These are phyloP conservation scores for Brachycybe producta DNA, from an alignment of 2,888 invertebrate genomes.

Conservation along the genomic window DNA sequence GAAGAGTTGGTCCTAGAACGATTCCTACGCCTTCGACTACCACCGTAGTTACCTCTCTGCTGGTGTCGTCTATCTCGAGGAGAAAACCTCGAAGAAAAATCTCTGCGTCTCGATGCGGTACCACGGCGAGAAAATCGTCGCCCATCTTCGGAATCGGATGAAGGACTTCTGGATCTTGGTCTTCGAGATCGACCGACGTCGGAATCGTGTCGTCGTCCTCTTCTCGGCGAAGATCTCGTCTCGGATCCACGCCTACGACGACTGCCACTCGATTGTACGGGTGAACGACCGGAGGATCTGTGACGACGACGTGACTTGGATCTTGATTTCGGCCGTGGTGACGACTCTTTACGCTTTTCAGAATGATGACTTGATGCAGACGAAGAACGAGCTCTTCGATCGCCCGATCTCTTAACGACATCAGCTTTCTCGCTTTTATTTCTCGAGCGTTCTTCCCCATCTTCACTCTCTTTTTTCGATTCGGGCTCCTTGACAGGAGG, in stretches of 20 bases:
- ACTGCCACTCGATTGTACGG: constrained; percentile 1
- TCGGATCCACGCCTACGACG: background rate
- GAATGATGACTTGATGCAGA: constrained; percentile 2
- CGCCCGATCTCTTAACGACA: background rate
- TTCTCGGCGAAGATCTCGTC: constrained; percentile 8
- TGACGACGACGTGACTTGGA: constrained; percentile 3
- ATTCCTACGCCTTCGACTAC: background rate
- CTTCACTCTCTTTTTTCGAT: constrained; percentile 4
- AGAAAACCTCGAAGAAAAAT: constrained; percentile 7
- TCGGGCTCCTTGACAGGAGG: background rate
- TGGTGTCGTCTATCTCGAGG: constrained; percentile 4
- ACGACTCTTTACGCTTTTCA: background rate
- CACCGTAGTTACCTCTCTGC: background rate
- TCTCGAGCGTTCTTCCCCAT: background rate
- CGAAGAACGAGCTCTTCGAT: too few relatives aligned
- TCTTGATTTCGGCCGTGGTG: background rate
- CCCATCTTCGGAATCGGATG: constrained; percentile 7
- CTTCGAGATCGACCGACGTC: constrained; percentile 1
- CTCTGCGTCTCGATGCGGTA: background rate
- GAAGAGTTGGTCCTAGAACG: constrained; percentile 1
- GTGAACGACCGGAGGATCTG: constrained; percentile 7
- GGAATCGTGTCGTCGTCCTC: constrained; percentile 5
- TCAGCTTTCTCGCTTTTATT: background rate
- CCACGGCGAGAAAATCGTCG: background rate
- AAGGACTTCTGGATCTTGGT: constrained; percentile 5